Conservation (phyloP, 2,888 invertebrate species). For the Callimorpha dominula region DNA sequence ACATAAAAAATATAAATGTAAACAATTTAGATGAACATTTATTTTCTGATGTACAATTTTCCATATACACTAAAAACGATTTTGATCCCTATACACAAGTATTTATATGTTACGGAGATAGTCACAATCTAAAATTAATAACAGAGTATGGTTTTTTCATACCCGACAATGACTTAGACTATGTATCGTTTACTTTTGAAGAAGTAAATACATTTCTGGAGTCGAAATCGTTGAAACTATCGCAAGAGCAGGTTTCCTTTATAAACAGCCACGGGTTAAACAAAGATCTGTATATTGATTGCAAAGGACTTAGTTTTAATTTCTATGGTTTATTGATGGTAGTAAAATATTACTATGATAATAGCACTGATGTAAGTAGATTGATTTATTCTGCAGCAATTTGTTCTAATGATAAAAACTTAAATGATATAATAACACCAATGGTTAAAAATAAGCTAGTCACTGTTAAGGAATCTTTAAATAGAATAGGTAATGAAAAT, state of each 20-base stretch:
- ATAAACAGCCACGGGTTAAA: slow-evolving; percentile 88
- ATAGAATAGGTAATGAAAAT: slow-evolving; percentile 63
- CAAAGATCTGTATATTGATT: slow-evolving; percentile 88
- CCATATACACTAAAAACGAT: slow-evolving; percentile 80
- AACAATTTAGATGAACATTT: slow-evolving; percentile 64
- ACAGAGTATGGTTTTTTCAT: slow-evolving; percentile 95
- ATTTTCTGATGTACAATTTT: slow-evolving; percentile 78
- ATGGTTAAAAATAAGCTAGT: slow-evolving; percentile 69
- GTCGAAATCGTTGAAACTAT: slow-evolving; percentile 70
- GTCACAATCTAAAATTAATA: slow-evolving; percentile 93
- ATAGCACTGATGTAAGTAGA: slow-evolving; percentile 74
- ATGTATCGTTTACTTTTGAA: slow-evolving; percentile 86
- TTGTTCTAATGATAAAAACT: slow-evolving; percentile 72
- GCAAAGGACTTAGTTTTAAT: slow-evolving; percentile 89
- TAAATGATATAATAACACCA: slow-evolving; percentile 75
- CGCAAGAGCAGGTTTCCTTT: slow-evolving; percentile 88
- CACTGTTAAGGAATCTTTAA: slow-evolving; percentile 66
- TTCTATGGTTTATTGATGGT: slow-evolving; percentile 84
- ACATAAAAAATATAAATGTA: slow-evolving; percentile 67
- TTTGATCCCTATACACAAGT: slow-evolving; percentile 90
- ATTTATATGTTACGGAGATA: slow-evolving; percentile 95
- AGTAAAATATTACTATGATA: slow-evolving; percentile 78
- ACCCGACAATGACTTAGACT: slow-evolving; percentile 89
- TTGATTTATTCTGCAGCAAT: slow-evolving; percentile 80
- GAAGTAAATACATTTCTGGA: slow-evolving; percentile 81